Evolutionary conservation across 2,113 vertebrate species (phyloP).

Genomic region (Orthonyx spaldingii): DNA sequence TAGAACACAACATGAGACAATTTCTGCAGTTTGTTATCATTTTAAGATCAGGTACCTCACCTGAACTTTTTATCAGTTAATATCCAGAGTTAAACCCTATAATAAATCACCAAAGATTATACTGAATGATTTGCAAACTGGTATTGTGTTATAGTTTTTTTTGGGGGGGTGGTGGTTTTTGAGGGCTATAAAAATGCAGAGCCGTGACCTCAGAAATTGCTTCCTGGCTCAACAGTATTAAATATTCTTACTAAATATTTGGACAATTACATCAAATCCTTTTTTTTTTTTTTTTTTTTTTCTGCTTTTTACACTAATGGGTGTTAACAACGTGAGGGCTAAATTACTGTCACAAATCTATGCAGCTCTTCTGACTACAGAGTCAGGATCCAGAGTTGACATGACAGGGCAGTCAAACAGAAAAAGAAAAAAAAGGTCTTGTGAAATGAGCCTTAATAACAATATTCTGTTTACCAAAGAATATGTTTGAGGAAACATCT

Average conservation of each 20-base stretch:
- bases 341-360: not conserved
- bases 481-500: not conserved
- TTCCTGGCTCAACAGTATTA: not conserved
- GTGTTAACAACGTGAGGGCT: not conserved
- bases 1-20: not conserved
- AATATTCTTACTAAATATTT: not conserved
- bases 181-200: not conserved
- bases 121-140: not conserved
- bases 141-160: not conserved
- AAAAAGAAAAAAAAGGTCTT: not conserved
- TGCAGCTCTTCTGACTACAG: not conserved
- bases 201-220: not conserved
- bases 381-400: not conserved
- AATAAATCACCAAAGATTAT: not conserved
- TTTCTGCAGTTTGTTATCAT: not conserved
- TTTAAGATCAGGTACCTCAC: not conserved
- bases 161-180: not conserved
- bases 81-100: not conserved
- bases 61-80: not conserved
- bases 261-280: not conserved
- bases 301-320: not conserved
- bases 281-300: not conserved
- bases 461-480: not conserved
- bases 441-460: not conserved
- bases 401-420: not conserved